Evolutionary conservation across 2,888 invertebrate species (phyloP).

Genomic region (Lithosia quadra): DNA sequence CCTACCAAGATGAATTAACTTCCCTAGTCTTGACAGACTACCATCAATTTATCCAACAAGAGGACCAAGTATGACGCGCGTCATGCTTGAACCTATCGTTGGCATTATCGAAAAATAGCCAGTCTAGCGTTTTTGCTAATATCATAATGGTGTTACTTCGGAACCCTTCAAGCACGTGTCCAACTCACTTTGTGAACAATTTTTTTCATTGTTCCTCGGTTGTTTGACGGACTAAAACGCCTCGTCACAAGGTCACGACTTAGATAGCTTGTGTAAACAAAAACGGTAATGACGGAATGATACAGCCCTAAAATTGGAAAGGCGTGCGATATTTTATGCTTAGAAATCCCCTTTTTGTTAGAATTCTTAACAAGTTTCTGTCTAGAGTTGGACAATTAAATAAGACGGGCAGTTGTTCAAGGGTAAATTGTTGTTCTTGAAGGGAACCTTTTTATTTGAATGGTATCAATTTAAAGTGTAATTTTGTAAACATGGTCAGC

Average conservation of each 20-base stretch:
- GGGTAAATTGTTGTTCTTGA: constrained; percentile 7
- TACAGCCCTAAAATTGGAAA: constrained; percentile 33
- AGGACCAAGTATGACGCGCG: too few relatives aligned
- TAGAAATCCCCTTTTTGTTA: constrained; percentile 13
- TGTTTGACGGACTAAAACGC: constrained; percentile 42
- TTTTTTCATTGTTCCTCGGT: constrained; percentile 31
- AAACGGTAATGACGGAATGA: constrained; percentile 44
- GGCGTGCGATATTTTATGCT: constrained; percentile 31
- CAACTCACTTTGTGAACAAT: background rate
- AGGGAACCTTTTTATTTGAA: background rate
- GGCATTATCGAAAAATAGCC: too few relatives aligned
- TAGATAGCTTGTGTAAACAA: constrained; percentile 37
- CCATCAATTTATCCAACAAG: too few relatives aligned
- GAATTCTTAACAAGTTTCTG: constrained; percentile 9
- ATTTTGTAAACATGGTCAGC: background rate
- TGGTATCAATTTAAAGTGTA: background rate
- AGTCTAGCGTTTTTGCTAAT: background rate
- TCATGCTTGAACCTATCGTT: too few relatives aligned
- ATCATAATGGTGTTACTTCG: background rate
- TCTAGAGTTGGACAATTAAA: constrained; percentile 3
- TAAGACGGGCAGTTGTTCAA: constrained; percentile 1
- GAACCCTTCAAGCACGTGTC: too few relatives aligned
- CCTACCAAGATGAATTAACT: too few relatives aligned
- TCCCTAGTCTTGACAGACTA: too few relatives aligned
- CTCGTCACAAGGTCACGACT: constrained; percentile 41